Percentiles rank a stretch among this genome's conserved stretches.
These are phyloP conservation scores for Anaspis maculata DNA, from an alignment of 2,888 invertebrate species.

Conservation along the genomic window DNA sequence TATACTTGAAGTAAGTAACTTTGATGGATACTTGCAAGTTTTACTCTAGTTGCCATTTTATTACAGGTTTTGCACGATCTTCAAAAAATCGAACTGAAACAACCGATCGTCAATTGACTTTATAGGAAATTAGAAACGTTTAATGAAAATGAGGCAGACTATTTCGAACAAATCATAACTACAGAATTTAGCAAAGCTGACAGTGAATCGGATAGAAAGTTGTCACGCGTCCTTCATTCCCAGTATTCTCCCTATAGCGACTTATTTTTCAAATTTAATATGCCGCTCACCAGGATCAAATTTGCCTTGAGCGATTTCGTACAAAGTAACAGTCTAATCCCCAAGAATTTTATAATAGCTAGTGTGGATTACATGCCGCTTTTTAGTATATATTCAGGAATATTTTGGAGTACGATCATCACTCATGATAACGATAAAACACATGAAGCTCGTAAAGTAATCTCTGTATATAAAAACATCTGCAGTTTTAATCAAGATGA, in stretches of 20 bases:
- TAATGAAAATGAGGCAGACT: slow-evolving; percentile 1
- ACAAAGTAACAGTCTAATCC: slow-evolving; percentile 20
- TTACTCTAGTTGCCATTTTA: slow-evolving; percentile 4
- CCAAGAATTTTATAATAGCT: no score
- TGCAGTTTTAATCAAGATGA: no score
- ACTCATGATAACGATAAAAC: no score
- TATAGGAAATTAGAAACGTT: slow-evolving; percentile 17
- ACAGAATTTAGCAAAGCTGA: no score
- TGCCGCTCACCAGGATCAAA: slow-evolving; percentile 18
- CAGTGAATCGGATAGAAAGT: no score
- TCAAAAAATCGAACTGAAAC: slow-evolving; percentile 41
- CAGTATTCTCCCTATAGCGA: no score
- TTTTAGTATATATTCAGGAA: no score
- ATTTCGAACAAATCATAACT: neutral
- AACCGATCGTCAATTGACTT: slow-evolving; percentile 40
- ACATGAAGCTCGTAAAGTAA: no score
- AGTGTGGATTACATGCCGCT: no score
- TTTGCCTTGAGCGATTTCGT: slow-evolving; percentile 17
- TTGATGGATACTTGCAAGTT: slow-evolving; percentile 1
- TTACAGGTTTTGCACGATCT: slow-evolving; percentile 51
- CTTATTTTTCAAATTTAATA: slow-evolving; percentile 27
- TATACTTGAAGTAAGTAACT: slow-evolving; percentile 66
- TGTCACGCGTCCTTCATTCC: no score
- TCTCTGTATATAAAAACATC: no score
- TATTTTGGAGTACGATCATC: no score